phyloP scores from a whole-genome alignment of 2,797 vertebrate genomes.

The Phalloptychus januarius region DNA sequence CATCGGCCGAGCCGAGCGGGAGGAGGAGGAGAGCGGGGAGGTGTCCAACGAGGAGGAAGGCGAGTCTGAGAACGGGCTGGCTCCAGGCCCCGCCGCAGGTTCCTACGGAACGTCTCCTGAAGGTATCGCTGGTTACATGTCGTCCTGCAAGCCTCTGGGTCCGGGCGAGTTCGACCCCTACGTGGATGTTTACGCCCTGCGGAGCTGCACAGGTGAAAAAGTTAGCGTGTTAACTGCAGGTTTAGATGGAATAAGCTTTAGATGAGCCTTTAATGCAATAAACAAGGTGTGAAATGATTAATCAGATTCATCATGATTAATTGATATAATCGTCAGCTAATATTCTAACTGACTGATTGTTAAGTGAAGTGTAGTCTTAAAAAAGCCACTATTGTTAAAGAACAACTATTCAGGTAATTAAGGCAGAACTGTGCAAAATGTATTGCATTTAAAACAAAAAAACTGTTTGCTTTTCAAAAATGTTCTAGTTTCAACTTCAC shows the following conservation, averaged over 20 bases:
- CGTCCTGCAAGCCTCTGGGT: slow-evolving; percentile 86
- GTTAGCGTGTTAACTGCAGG: not conserved
- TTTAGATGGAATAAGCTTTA: not conserved
- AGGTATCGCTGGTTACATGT: slow-evolving; percentile 89
- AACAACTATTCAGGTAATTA: no score
- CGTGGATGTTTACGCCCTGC: slow-evolving; percentile 89
- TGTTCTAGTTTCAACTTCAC: no score
- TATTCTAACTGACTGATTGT: no score
- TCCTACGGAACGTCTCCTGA: slow-evolving; percentile 90
- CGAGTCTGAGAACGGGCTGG: slow-evolving; percentile 78
- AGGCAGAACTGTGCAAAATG: no score
- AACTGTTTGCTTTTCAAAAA: no score
- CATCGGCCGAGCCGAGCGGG: slow-evolving; percentile 83
- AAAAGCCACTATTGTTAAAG: no score
- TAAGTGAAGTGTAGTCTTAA: no score
- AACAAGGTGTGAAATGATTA: not conserved
- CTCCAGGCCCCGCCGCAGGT: slow-evolving; percentile 65
- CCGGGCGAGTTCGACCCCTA: slow-evolving; percentile 91
- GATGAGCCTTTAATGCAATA: no score
- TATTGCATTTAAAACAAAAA: no score
- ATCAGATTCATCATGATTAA: not conserved
- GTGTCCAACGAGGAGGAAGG: slow-evolving; percentile 80
- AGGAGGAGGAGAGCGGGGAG: slow-evolving; percentile 87
- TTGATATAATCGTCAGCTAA: no score
- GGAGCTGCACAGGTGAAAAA: slow-evolving; percentile 82